These are phyloP conservation scores for Tiaroga cobitis DNA, from an alignment of 2,797 vertebrate species.

Conservation along the genomic window DNA sequence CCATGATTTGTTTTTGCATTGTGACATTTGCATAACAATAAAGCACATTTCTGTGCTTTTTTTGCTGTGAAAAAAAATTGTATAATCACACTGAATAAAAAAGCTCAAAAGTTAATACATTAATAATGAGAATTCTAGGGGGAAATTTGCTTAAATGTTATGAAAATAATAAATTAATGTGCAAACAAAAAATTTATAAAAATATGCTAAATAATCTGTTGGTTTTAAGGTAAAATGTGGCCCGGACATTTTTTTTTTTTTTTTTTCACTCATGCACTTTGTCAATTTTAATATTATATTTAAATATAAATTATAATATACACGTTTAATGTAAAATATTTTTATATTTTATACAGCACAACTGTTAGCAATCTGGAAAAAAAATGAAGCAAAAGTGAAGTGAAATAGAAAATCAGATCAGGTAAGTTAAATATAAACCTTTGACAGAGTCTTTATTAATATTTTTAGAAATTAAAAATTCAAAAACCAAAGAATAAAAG, in stretches of 20 bases:
- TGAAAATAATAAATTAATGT: background rate
- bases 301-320: background rate
- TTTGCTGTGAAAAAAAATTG: background rate
- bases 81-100: background rate
- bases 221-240: background rate
- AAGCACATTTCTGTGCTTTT: background rate
- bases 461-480: background rate
- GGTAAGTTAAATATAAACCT: background rate
- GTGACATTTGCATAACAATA: background rate
- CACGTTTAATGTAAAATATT: background rate
- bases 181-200: too few relatives aligned
- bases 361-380: background rate
- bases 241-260: background rate
- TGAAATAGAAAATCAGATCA: conserved; percentile 7
- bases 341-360: conserved; percentile 5
- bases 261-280: background rate
- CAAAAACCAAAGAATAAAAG: background rate
- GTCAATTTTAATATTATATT: background rate
- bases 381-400: background rate
- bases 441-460: conserved; percentile 17
- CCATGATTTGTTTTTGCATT: background rate
- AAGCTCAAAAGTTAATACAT: background rate
- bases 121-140: background rate
- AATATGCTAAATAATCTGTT: too few relatives aligned
- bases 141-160: background rate